These are phyloP conservation scores for Rhamnusium bicolor DNA, from an alignment of 2,888 invertebrate genomes.

Conservation along the genomic window DNA sequence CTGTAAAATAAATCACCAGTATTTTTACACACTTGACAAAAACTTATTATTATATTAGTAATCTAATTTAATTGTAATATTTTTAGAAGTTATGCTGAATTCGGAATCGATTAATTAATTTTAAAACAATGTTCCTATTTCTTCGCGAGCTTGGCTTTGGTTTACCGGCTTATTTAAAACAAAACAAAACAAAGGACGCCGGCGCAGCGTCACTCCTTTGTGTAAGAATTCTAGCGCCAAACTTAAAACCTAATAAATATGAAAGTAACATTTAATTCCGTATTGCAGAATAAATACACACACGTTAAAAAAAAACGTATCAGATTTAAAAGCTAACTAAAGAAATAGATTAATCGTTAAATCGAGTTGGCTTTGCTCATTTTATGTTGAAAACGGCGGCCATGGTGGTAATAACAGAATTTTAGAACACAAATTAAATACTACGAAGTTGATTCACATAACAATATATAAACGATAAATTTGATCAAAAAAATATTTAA, in stretches of 20 bases:
- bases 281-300: no score
- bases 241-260: slow-evolving; percentile 5
- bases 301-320: no score
- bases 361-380: background rate
- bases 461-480: background rate
- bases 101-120: no score
- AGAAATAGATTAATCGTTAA: no score
- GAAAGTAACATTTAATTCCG: background rate
- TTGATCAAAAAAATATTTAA: background rate
- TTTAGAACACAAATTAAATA: background rate
- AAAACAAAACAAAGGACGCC: slow-evolving; percentile 18
- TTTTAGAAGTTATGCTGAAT: no score
- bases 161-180: slow-evolving; percentile 2
- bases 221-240: slow-evolving; percentile 11
- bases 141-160: background rate
- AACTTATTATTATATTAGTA: no score
- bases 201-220: slow-evolving; percentile 18
- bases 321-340: no score
- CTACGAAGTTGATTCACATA: background rate
- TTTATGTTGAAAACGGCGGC: background rate
- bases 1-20: background rate
- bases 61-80: no score
- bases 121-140: background rate
- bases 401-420: slow-evolving; percentile 14
- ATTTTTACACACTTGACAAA: no score